Percentiles rank a stretch among this genome's conserved stretches.
These are phyloP conservation scores for Mesoligia furuncula DNA, from an alignment of 2,888 invertebrate species.

Conservation along the genomic window DNA sequence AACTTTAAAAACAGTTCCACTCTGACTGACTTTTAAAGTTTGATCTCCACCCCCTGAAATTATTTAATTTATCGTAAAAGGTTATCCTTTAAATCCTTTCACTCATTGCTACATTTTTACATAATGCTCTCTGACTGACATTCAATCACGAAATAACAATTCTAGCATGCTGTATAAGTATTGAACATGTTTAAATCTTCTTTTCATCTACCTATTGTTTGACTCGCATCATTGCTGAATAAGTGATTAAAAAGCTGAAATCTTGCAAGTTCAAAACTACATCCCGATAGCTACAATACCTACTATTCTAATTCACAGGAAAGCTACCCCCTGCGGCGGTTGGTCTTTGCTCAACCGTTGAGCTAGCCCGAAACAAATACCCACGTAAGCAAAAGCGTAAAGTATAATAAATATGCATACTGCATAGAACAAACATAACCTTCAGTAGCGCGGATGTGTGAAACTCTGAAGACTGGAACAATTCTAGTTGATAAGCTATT, in stretches of 20 bases:
- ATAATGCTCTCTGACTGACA: constrained; percentile 9
- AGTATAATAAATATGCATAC: not conserved
- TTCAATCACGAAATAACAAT: constrained; percentile 2
- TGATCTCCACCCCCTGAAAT: constrained; percentile 19
- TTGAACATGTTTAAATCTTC: not conserved
- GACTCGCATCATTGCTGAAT: not conserved
- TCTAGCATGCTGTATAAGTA: not conserved
- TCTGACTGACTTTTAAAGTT: constrained; percentile 1
- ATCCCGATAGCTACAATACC: not conserved
- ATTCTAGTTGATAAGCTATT: constrained; percentile 67
- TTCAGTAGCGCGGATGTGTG: constrained; percentile 58
- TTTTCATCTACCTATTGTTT: not conserved
- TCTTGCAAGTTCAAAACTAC: not conserved
- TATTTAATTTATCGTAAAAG: constrained; percentile 45
- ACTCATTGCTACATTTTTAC: constrained; percentile 13
- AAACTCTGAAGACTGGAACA: constrained; percentile 45
- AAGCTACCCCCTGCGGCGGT: fast-evolving
- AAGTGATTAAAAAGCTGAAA: not conserved
- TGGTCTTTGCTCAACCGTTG: not conserved
- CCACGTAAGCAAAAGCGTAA: not conserved
- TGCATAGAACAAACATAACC: constrained; percentile 46
- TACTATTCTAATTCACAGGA: not conserved
- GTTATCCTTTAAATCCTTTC: constrained; percentile 19
- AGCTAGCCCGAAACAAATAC: not conserved
- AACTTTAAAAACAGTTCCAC: constrained; percentile 7